Evolutionary conservation across 2,888 invertebrate genomes (phyloP).

Genomic region (Autographa gamma): DNA sequence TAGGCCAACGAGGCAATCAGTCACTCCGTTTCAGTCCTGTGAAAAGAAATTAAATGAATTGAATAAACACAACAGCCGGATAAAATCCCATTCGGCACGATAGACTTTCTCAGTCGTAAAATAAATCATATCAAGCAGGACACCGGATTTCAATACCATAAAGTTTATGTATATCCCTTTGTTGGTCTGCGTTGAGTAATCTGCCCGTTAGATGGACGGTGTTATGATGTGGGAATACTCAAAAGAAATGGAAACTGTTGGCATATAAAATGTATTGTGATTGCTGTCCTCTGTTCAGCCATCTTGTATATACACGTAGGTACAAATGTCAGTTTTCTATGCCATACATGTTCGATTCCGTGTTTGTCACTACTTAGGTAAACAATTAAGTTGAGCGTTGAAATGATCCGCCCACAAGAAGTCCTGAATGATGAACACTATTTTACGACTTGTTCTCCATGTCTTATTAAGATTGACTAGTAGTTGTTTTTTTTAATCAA

Average conservation of each 20-base stretch:
- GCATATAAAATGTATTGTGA: neutral
- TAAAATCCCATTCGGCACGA: slow-evolving; percentile 22
- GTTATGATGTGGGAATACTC: neutral
- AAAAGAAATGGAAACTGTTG: neutral
- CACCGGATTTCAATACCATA: slow-evolving; percentile 56
- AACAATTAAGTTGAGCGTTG: too few relatives aligned
- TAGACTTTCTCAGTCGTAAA: slow-evolving; percentile 58
- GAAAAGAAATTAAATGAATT: neutral
- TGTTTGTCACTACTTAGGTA: too few relatives aligned
- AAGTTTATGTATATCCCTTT: slow-evolving; percentile 56
- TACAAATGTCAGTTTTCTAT: too few relatives aligned
- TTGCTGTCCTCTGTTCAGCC: too few relatives aligned
- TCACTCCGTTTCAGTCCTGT: too few relatives aligned
- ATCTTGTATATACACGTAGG: neutral
- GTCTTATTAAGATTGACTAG: too few relatives aligned
- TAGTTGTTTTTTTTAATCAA: too few relatives aligned
- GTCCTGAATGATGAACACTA: too few relatives aligned
- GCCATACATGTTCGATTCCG: too few relatives aligned
- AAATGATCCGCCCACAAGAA: too few relatives aligned
- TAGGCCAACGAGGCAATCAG: too few relatives aligned
- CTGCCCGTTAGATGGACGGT: slow-evolving; percentile 12
- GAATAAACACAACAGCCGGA: neutral
- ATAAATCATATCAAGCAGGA: slow-evolving; percentile 61
- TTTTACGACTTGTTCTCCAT: too few relatives aligned
- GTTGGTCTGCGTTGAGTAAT: slow-evolving; percentile 49